A percentile compares a stretch with the other conserved stretches of the same genome.
Conservation (phyloP, 2,888 invertebrate species). For the Lagria hirta region DNA sequence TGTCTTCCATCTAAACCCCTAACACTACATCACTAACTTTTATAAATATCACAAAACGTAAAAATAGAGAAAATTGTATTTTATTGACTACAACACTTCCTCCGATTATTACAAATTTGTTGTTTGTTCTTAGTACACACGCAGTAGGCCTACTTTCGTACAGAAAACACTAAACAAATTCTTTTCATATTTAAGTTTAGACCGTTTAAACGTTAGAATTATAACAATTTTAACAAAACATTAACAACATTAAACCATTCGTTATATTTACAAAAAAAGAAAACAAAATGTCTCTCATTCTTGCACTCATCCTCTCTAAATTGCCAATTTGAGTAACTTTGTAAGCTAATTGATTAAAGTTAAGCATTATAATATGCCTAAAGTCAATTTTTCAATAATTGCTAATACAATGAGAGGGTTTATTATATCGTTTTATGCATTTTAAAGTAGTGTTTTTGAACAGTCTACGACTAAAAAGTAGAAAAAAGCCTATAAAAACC, state of each 20-base stretch:
- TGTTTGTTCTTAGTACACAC: constrained; percentile 15
- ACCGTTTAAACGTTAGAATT: too few relatives aligned
- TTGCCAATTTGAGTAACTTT: too few relatives aligned
- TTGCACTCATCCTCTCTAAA: too few relatives aligned
- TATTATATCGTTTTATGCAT: constrained; percentile 13
- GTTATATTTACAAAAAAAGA: too few relatives aligned
- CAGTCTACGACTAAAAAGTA: too few relatives aligned
- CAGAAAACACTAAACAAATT: constrained; percentile 8
- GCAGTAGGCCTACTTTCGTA: constrained; percentile 26
- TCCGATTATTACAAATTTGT: constrained; percentile 22
- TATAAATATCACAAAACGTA: constrained; percentile 43
- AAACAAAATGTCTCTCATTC: too few relatives aligned
- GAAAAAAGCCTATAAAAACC: too few relatives aligned
- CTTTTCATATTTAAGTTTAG: too few relatives aligned
- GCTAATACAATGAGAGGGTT: constrained; percentile 2
- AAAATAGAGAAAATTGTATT: constrained; percentile 37
- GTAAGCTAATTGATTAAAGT: too few relatives aligned
- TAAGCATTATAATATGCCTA: constrained; percentile 11
- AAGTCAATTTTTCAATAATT: constrained; percentile 4
- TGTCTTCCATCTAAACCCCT: constrained; percentile 24
- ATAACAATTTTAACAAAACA: too few relatives aligned
- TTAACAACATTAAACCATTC: too few relatives aligned
- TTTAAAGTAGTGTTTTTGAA: constrained; percentile 11
- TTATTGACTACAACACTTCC: constrained; percentile 42
- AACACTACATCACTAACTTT: constrained; percentile 37